A percentile compares a stretch with the other conserved stretches of the same genome.
These are phyloP conservation scores for Molanna angustata DNA, from an alignment of 2,888 invertebrate species.

Conservation along the genomic window DNA sequence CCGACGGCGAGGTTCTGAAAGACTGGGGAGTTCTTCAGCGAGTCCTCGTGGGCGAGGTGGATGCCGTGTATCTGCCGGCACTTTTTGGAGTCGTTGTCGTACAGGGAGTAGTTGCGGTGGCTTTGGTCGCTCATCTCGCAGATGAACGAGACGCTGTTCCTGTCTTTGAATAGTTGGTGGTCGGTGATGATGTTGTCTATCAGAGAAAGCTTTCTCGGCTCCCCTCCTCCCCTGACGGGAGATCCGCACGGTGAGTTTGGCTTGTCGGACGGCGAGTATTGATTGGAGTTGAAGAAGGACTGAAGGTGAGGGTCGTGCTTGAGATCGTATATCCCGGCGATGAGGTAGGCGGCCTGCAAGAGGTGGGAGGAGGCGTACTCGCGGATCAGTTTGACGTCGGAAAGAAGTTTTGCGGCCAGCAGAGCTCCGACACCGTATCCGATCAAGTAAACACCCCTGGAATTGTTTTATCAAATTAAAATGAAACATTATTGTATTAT, in stretches of 20 bases:
- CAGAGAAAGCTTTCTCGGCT: conserved; percentile 7
- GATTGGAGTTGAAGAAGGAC: no score
- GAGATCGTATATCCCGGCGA: conserved; percentile 61
- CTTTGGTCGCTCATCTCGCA: conserved; percentile 14
- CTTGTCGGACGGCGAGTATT: neutral
- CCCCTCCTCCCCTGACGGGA: neutral
- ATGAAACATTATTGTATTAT: neutral
- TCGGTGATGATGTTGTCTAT: conserved; percentile 15
- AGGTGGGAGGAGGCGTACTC: conserved; percentile 13
- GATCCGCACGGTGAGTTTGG: neutral
- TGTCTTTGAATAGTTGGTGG: conserved; percentile 18
- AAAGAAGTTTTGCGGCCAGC: conserved; percentile 54
- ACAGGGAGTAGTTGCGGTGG: neutral
- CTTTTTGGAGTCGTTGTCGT: neutral
- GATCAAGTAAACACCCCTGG: conserved; percentile 53
- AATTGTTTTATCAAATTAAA: no score
- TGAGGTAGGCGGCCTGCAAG: conserved; percentile 53
- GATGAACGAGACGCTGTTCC: conserved; percentile 22
- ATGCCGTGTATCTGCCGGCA: conserved; percentile 10
- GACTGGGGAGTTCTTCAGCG: conserved; percentile 13
- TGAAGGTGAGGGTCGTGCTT: conserved; percentile 15
- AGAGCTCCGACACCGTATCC: conserved; percentile 69
- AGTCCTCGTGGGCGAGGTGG: conserved; percentile 14
- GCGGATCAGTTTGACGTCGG: conserved; percentile 30
- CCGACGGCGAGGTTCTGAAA: conserved; percentile 8